Evolutionary conservation across 2,113 vertebrate species (phyloP), one percentile per base, ranked within the genome.

Genomic region (Micronycteris hirsuta): DNA sequence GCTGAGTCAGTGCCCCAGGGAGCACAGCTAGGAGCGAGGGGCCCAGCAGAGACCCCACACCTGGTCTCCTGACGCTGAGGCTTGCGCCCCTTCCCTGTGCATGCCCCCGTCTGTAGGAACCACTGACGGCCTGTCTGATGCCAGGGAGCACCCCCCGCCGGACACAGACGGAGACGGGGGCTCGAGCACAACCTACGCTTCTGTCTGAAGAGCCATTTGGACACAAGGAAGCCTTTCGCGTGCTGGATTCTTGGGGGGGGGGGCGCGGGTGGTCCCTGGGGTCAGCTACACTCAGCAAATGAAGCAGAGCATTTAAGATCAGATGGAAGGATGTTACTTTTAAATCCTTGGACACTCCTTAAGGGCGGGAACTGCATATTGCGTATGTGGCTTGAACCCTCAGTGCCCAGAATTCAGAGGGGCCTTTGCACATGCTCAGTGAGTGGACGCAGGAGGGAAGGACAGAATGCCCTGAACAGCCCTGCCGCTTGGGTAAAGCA

Each of bases 101-200:
- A 17, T 24, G 22, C 26, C 74, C 26, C 74, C 24, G 2, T n/a
- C 31, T 22, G 52, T 41, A 16, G 24, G 78, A 67, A 36, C 36
- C 0, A 0, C 0, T 0, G 15, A 38, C 38, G 43, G 45, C 41
- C 31, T 33, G 16, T 36, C 36, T 3, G 17, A 22, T n/a, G 76
- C 41, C 86, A 73, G 41, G 15, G 33, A 33, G 52, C 43, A 76
- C 24, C 19, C 19, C 28, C 12, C 38, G 13, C 43, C n/a, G 4
- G 36, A 36, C 45, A 17, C 26, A 38, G 28, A 36, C 5, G 15
- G 70, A 80, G 56, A 71, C 3, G 65, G 45, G 4, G 58, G 49
- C 67, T 74, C 47, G 31, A 38, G 74, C 4, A 8, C 17, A 58
- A 45, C 17, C 43, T 45, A 20, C n/a, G 43, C 36, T 52, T 45